These are phyloP conservation scores for Remorina albescens DNA, from an alignment of 2,797 vertebrate genomes.

Conservation along the genomic window DNA sequence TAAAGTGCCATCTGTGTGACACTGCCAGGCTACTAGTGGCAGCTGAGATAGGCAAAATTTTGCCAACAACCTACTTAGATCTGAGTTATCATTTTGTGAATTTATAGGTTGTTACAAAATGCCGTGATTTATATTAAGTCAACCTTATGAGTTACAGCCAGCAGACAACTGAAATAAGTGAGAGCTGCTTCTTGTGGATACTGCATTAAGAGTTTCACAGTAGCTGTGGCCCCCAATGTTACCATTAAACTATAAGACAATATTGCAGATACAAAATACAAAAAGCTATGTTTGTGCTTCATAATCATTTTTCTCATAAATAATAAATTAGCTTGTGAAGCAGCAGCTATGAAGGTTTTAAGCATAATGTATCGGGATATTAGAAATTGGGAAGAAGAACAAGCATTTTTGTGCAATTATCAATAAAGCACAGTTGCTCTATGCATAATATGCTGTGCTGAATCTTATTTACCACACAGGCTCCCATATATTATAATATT, in stretches of 20 bases:
- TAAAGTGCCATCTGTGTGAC: conserved; percentile 80
- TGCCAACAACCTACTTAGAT: conserved; percentile 78
- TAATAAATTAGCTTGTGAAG: conserved; percentile 40
- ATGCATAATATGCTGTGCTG: conserved; percentile 9
- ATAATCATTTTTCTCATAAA: conserved; percentile 48
- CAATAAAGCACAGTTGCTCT: conserved; percentile 2
- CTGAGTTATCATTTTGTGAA: conserved; percentile 67
- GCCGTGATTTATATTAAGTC: conserved; percentile 57
- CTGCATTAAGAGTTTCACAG: conserved; percentile 27
- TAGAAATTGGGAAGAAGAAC: neutral
- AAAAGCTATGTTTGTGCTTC: conserved; percentile 33
- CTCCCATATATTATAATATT: neutral
- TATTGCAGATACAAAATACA: conserved; percentile 38
- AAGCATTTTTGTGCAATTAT: neutral
- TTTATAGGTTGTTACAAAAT: conserved; percentile 62
- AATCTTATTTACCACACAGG: conserved; percentile 6
- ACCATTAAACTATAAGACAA: conserved; percentile 28
- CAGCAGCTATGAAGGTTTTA: conserved; percentile 19
- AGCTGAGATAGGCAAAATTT: conserved; percentile 71
- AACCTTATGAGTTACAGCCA: conserved; percentile 26
- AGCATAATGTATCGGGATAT: conserved; percentile 23
- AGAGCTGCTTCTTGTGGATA: conserved; percentile 8
- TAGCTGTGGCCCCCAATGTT: conserved; percentile 5
- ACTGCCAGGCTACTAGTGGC: conserved; percentile 70
- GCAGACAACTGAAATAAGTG: conserved; percentile 29